These are phyloP conservation scores for Elymnias hypermnestra DNA, from an alignment of 1,140 invertebrate species.

Conservation along the genomic window DNA sequence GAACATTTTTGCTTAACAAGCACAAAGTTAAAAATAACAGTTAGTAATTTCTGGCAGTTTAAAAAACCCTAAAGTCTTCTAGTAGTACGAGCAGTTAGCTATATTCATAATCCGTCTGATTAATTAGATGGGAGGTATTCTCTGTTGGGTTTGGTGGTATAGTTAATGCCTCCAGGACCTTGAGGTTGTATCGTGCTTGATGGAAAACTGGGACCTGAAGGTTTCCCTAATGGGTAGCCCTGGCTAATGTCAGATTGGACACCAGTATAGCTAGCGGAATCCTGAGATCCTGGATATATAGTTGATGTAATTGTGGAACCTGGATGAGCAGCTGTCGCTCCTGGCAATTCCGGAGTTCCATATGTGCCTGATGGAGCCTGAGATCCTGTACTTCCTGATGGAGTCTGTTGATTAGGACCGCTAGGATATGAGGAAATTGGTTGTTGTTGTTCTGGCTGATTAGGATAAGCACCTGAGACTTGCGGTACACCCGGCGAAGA, in stretches of 20 bases:
- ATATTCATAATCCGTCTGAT: constrained; percentile 11
- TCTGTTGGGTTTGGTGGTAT: constrained; percentile 67
- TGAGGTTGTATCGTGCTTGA: constrained; percentile 33
- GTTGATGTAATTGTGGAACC: constrained; percentile 34
- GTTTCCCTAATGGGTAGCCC: constrained; percentile 67
- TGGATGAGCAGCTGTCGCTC: too few relatives aligned
- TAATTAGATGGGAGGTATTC: constrained; percentile 77
- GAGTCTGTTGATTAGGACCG: constrained; percentile 56
- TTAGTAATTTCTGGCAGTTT: constrained; percentile 16
- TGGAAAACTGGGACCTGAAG: constrained; percentile 59
- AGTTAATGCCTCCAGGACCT: constrained; percentile 22
- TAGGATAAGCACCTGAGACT: too few relatives aligned
- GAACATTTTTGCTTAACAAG: not conserved
- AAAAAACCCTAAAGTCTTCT: constrained; percentile 25
- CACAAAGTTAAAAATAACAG: constrained; percentile 6
- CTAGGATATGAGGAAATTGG: constrained; percentile 59
- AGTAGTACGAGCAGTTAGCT: constrained; percentile 15
- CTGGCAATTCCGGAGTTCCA: too few relatives aligned
- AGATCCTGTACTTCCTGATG: too few relatives aligned
- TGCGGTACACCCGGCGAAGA: too few relatives aligned
- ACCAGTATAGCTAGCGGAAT: constrained; percentile 51
- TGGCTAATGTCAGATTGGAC: constrained; percentile 31
- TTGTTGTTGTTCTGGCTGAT: constrained; percentile 75
- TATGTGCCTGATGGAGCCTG: too few relatives aligned
- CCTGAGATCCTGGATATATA: constrained; percentile 44